Evolutionary conservation across 2,113 vertebrate species (phyloP), one percentile per base, ranked within the genome.

Genomic region (Apaloderma vittatum): DNA sequence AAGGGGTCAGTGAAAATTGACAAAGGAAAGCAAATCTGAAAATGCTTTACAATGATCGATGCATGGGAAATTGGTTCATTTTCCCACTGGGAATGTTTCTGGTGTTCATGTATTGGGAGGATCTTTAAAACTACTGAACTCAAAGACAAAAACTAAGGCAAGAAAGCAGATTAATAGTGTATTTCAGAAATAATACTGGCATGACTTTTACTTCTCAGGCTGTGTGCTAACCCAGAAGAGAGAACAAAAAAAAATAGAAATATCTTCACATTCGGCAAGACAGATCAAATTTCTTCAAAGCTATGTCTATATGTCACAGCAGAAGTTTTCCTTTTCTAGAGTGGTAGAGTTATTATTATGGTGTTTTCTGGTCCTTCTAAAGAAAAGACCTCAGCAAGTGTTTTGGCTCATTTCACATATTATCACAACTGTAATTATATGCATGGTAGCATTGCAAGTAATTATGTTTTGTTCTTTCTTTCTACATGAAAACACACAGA

Each of bases 381-480:
- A 96, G 78, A 94, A 95, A 95, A 92, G 43, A 87, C 37, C 18
- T 67, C 34, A 73, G 66, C 12, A 91, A 88, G 96, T 89, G 48
- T 90, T 90, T 61, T 34, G 97, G 93, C 73, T 95, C 57, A 89
- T 92, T 94, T 92, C 81, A 96, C 40, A 29, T 97, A 86, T 37
- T 81, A 85, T 94, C 86, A 91, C 67, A 66, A 86, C 68, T 54
- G 32, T 97, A 97, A 98, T 97, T 97, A 95, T 66, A 97, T 81
- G 34, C 62, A 93, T 94, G 48, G 91, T 87, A 83, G 57, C 19
- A 46, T 13, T n/a, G 82, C 32, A 80, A 95, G 74, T 90, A 95
- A 83, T 97, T 96, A 88, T 74, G 84, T 92, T 93, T 94, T 49
- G 67, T 80, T 94, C 77, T 36, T 95, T 79, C 72, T 86, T 89